Base-by-base conservation (phyloP, 1,140 invertebrate species). In the Aradophagus sp. region DNA sequence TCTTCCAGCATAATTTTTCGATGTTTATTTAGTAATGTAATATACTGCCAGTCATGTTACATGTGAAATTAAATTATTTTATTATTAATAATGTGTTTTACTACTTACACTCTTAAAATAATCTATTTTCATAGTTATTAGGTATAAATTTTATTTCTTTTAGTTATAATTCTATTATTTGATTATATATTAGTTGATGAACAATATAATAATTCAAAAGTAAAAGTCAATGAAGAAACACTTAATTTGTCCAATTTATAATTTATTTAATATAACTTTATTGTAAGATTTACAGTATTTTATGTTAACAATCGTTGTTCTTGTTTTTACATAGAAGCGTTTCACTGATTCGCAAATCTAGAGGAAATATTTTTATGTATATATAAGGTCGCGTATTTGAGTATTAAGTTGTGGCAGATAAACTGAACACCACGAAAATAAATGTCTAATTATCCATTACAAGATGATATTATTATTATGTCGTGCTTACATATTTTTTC, bases 241-340 rank as follows among this genome's bases (percentile, higher is more conserved):
- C 6, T 5, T 7, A 12, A 16, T 35, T 56, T 20, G 36, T 47
- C 39, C 47, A 66, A 63, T 73, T 61, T 67, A 73, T 73, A 53
- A 56, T 67, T 66, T 67, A 68, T 73, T 73, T 59, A 59, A 47
- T 68, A 59, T 65, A 68, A 73, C 63, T 45, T 56, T 73, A 73
- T 65, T 12, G 19, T 73, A 59, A 68, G 63, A 68, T 73, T 73
- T 68, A 73, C 63, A 73, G 62, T 63, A 39, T 34, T 58, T 63
- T 63, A 58, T 34, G 36, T 58, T 53, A 73, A 62, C 58, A 67
- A 59, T 59, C 58, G 50, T 67, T 63, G 52, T 39, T 61, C 55
- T 48, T 47, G n/a, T 66, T 61, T 71, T 65, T 67, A 67, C 70
- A 73, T 67, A 52, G 56, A 73, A 73, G 70, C 70, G 17, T 73